phyloP scores from a whole-genome alignment of 2,113 vertebrate species.

The Scolopax mira region DNA sequence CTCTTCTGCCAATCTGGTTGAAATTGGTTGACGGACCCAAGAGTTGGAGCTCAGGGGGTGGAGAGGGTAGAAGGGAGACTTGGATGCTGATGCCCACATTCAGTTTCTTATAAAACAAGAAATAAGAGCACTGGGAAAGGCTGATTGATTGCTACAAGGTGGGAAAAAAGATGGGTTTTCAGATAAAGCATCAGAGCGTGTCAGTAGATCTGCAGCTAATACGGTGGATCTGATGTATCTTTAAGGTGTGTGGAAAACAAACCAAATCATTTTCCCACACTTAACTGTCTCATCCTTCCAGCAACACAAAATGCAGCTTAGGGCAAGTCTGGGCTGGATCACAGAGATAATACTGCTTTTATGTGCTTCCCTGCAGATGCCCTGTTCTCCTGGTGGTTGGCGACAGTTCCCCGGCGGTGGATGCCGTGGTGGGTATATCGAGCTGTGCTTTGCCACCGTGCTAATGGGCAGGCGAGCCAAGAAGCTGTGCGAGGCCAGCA shows the following conservation, averaged over 20 bases:
- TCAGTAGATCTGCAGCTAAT: background rate
- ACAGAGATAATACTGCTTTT: background rate
- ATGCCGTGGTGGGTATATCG: slow-evolving; percentile 83
- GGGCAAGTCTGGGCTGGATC: accelerated
- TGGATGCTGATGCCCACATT: background rate
- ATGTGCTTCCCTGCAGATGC: slow-evolving; percentile 74
- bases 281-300: background rate
- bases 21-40: background rate
- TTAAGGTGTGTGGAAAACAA: background rate
- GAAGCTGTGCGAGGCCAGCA: background rate
- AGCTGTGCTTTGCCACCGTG: accelerated
- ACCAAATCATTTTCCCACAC: background rate
- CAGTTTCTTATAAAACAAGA: background rate
- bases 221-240: background rate
- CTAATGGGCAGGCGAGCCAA: background rate
- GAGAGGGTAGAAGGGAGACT: accelerated
- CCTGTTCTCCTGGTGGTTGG: slow-evolving; percentile 88
- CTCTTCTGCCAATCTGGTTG: background rate
- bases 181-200: background rate
- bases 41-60: background rate
- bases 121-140: background rate
- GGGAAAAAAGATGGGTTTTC: background rate
- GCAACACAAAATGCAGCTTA: background rate
- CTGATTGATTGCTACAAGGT: background rate
- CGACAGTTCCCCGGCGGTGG: slow-evolving; percentile 89